Percentiles rank a stretch among this genome's conserved stretches.
Evolutionary conservation across 1,140 invertebrate species (phyloP).

Genomic region (Scaptomyza pallida): DNA sequence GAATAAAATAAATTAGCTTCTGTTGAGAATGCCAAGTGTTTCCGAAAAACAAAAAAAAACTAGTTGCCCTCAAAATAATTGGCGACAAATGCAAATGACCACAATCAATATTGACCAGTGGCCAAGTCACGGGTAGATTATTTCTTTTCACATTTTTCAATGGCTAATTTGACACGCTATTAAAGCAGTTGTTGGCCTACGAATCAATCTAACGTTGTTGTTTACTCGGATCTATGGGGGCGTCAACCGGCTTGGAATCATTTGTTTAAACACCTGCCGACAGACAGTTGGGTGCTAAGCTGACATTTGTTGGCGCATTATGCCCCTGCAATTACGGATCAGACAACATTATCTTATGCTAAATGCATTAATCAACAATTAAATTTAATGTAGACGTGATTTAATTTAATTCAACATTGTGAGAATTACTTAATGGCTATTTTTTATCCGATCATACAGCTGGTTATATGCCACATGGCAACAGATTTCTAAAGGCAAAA

Average conservation of each 20-base stretch:
- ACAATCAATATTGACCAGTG: background rate
- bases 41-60: constrained; percentile 19
- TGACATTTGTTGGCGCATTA: constrained; percentile 27
- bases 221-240: constrained; percentile 16
- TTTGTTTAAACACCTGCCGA: constrained; percentile 39
- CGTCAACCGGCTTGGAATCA: constrained; percentile 23
- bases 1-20: constrained; percentile 12
- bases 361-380: constrained; percentile 52
- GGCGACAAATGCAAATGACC: constrained; percentile 21
- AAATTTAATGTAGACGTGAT: constrained; percentile 10
- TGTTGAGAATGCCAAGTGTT: constrained; percentile 23
- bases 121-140: constrained; percentile 2
- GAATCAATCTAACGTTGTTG: background rate
- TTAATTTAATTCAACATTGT: too few species aligned
- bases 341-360: constrained; percentile 19
- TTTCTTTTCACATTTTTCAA: background rate
- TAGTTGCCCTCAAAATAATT: constrained; percentile 27
- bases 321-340: constrained; percentile 21
- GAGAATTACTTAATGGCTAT: too few species aligned
- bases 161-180: constrained; percentile 44
- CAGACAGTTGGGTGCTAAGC: background rate
- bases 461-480: too few species aligned
- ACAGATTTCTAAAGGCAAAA: too few species aligned
- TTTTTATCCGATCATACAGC: too few species aligned
- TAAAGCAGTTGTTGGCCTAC: constrained; percentile 16